Evolutionary conservation across 2,888 invertebrate genomes (phyloP), one percentile per base, ranked within the genome.

Genomic region (Tetragnatha montana): DNA sequence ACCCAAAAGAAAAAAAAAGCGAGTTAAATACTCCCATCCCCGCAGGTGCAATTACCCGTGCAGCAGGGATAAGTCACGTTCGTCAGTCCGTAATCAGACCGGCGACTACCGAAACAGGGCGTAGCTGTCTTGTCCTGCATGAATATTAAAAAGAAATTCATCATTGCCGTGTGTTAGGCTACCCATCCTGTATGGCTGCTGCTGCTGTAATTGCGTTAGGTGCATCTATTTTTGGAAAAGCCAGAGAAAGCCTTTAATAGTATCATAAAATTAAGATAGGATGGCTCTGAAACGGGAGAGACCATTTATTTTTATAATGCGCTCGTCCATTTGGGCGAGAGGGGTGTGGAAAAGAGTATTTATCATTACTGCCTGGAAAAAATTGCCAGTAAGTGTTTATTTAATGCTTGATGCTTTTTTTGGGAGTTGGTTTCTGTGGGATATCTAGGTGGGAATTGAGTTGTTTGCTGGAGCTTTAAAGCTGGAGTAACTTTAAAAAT

Each of bases 61-160:
- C 60, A 17, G 60, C 60, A 60, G 12, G 60, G 10, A 60, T 60
- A 60, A 60, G 60, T 60, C 60, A 60, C 60, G 60, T 60, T 50
- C 71, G 3, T 47, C 21, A 21, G 14, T 50, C 81, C 22, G 21
- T 73, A 81, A 81, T 81, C 73, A 81, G 73, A 8, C 22, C 22
- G 19, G n/a, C 78, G 12, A 51, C 47, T 35, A 49, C 19, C 17
- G 81, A 17, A 71, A 81, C 70, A 49, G 81, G 73, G 73, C 73
- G 51, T 81, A 49, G 22, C 21, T 50, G 68, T 21, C 47, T 81
- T 51, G 70, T 71, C 14, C 73, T 12, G 50, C 71, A 81, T 81
- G 81, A 81, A 81, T 81, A 81, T 81, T 81, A 81, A 81, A 81
- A 81, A 81, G 81, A 81, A 81, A 71, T 81, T 81, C 71, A 81